Evolutionary conservation across 2,888 invertebrate species (phyloP), one percentile per base, ranked within the genome.

Genomic region (Torymus aiolomorphi): DNA sequence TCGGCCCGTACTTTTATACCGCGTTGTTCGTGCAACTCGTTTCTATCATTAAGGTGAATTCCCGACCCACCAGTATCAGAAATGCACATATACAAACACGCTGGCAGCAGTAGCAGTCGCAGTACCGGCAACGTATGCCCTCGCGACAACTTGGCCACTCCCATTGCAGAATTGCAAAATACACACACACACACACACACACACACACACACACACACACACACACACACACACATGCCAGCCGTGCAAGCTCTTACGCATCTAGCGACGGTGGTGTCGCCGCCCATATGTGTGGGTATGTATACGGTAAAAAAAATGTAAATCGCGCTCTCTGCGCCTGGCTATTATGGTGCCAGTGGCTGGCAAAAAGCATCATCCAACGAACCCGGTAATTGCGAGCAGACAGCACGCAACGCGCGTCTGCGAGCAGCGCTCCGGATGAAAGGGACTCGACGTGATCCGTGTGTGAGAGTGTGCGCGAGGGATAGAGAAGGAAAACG

Each of bases 131-230:
- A 14, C 57, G n/a, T n/a, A 52, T 65, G 62, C 49, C 52, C 14
- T 52, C n/a, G 67, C 18, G 61, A 75, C 65, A 59, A 75, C 63
- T 61, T n/a, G 31, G 49, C 73, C 70, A 81, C 78, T 81, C 75
- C 77, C 75, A 66, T 74, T 49, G 18, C 56, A 16, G 62, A 76
- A 74, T 81, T 73, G 73, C 76, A 79, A 81, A 73, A 76, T 18
- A 14, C 31, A 8, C 18, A 42, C 8, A 8, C 42, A 8, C 42
- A 42, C 42, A 8, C 42, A 42, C 42, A 42, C 8, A 8, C 42
- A 8, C 8, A 8, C 8, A 42, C 12, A n/a, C 24, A 31, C 31
- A 8, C 18, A 42, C 8, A 8, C 42, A 8, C 42, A 42, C 42
- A 8, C 42, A 42, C 42, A 42, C 8, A 8, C 42, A 8, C 8